These are phyloP conservation scores for Poecile montanus DNA, from an alignment of 2,797 vertebrate genomes.

Conservation along the genomic window DNA sequence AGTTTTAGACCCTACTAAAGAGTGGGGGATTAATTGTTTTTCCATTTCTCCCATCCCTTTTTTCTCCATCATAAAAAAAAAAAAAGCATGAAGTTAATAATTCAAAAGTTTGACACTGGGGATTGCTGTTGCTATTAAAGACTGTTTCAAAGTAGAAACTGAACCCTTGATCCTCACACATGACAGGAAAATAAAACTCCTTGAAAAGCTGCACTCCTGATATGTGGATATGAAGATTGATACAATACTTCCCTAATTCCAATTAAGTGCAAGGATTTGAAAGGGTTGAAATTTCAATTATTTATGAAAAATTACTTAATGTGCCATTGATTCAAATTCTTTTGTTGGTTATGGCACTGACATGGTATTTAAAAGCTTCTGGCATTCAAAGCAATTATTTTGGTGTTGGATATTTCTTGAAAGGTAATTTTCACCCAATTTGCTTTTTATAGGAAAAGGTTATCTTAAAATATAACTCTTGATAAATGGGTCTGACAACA, in stretches of 20 bases:
- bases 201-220: neutral
- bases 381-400: neutral
- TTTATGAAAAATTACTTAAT: neutral
- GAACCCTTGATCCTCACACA: neutral
- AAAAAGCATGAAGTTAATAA: neutral
- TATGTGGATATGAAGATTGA: neutral
- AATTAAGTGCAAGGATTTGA: neutral
- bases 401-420: neutral
- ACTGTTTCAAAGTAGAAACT: neutral
- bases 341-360: neutral
- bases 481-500: neutral
- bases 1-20: neutral
- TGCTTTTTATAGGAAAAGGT: neutral
- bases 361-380: neutral
- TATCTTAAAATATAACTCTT: neutral
- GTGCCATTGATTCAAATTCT: neutral
- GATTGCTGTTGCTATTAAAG: neutral
- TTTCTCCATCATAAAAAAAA: neutral
- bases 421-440: neutral
- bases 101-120: fast-evolving
- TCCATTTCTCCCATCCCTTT: fast-evolving
- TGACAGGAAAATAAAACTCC: neutral
- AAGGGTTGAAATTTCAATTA: neutral
- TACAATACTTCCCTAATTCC: neutral
- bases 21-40: fast-evolving